phyloP scores from a whole-genome alignment of 2,113 vertebrate genomes.

The Pelecanus crispus region DNA sequence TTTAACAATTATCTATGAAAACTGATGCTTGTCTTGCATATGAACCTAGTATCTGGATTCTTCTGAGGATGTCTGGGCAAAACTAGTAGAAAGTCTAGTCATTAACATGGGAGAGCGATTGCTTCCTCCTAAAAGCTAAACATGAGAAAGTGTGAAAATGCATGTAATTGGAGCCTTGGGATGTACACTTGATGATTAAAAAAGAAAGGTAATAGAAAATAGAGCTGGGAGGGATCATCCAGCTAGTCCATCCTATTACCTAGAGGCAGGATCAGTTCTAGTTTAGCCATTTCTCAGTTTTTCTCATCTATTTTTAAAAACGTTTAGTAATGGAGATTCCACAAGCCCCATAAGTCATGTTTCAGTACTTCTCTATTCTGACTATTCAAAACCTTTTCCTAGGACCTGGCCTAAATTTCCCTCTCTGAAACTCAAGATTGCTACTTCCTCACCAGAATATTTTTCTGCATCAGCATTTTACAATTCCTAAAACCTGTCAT shows the following conservation, averaged over 20 bases:
- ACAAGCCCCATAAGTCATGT: background rate
- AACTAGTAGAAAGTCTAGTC: background rate
- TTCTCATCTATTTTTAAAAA: constrained; percentile 26
- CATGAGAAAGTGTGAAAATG: background rate
- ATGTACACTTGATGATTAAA: background rate
- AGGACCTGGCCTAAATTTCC: background rate
- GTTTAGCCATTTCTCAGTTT: background rate
- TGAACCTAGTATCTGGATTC: background rate
- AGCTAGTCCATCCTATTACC: background rate
- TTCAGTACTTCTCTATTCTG: background rate
- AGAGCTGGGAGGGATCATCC: background rate
- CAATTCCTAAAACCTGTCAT: background rate
- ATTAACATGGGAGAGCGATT: background rate
- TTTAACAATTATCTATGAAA: background rate
- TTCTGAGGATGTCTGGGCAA: background rate
- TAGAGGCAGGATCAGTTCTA: background rate
- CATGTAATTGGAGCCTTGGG: background rate
- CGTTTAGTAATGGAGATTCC: background rate
- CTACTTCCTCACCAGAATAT: background rate
- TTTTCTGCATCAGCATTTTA: background rate
- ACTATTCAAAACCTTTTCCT: background rate
- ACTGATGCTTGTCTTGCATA: background rate
- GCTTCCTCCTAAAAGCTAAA: background rate
- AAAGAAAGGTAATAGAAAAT: background rate
- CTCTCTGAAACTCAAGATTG: background rate